A percentile compares a stretch with the other conserved stretches of the same genome.
Conservation (phyloP, 2,888 invertebrate genomes). For the Allophyes oxyacanthae region DNA sequence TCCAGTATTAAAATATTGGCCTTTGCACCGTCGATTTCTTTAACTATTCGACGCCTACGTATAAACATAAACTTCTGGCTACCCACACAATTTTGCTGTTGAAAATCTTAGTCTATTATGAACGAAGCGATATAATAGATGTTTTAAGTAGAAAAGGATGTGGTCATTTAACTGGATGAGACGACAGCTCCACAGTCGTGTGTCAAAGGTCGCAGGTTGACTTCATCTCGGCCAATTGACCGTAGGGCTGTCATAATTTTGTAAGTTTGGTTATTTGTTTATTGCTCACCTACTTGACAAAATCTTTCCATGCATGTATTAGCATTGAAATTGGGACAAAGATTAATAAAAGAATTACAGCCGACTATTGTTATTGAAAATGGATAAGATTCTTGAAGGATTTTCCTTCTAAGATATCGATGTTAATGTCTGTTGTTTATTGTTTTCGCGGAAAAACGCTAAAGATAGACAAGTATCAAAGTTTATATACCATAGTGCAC, state of each 20-base stretch:
- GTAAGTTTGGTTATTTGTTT: conserved; percentile 26
- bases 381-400: background rate
- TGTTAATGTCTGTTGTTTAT: too few relatives aligned
- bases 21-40: background rate
- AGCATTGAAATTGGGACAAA: background rate
- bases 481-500: too few relatives aligned
- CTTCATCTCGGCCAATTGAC: conserved; percentile 55
- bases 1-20: background rate
- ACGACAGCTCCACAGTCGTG: conserved; percentile 55
- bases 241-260: conserved; percentile 27
- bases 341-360: background rate
- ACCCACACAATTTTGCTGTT: conserved; percentile 29
- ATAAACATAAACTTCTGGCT: conserved; percentile 1
- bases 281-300: background rate
- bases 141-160: conserved; percentile 69
- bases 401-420: background rate
- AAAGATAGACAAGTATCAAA: too few relatives aligned
- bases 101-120: conserved; percentile 46
- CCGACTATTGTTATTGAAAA: background rate
- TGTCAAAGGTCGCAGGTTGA: conserved; percentile 71
- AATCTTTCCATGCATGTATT: background rate
- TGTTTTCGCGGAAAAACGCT: too few relatives aligned
- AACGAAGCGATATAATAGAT: conserved; percentile 40
- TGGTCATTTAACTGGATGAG: conserved; percentile 69
- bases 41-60: background rate